phyloP scores from a whole-genome alignment of 2,113 vertebrate genomes.

The Phyllostomus discolor region DNA sequence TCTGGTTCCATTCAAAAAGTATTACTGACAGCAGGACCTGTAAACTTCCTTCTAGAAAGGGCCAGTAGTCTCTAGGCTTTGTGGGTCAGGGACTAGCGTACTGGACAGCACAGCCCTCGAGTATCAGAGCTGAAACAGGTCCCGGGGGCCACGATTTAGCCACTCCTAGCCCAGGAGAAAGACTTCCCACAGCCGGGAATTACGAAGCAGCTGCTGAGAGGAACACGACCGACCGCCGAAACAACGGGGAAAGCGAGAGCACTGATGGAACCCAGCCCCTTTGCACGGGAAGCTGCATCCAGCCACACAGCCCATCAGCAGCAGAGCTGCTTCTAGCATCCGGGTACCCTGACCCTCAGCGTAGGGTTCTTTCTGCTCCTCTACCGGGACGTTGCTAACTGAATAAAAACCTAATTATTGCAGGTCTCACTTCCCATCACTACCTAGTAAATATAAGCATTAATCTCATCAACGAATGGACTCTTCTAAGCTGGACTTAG shows the following conservation, averaged over 20 bases:
- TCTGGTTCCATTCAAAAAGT: neutral
- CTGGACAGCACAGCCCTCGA: neutral
- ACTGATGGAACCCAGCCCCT: neutral
- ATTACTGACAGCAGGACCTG: neutral
- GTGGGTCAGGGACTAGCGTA: neutral
- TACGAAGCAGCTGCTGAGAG: neutral
- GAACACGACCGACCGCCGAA: fast-evolving
- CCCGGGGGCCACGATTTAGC: neutral
- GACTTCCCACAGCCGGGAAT: neutral
- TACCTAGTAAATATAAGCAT: neutral
- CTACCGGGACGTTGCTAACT: neutral
- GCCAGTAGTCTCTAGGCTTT: neutral
- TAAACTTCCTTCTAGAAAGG: neutral
- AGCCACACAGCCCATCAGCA: neutral
- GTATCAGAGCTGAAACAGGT: too few species aligned
- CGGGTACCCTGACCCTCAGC: neutral
- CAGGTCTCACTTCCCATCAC: neutral
- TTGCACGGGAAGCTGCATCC: neutral
- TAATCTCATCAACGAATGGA: neutral
- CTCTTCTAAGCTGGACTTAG: neutral
- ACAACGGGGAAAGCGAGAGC: neutral
- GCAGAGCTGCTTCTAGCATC: neutral
- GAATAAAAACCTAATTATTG: neutral
- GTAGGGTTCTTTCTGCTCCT: neutral
- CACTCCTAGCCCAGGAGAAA: neutral